Conservation (phyloP, 2,888 invertebrate genomes). For the Anoplius nigerrimus region DNA sequence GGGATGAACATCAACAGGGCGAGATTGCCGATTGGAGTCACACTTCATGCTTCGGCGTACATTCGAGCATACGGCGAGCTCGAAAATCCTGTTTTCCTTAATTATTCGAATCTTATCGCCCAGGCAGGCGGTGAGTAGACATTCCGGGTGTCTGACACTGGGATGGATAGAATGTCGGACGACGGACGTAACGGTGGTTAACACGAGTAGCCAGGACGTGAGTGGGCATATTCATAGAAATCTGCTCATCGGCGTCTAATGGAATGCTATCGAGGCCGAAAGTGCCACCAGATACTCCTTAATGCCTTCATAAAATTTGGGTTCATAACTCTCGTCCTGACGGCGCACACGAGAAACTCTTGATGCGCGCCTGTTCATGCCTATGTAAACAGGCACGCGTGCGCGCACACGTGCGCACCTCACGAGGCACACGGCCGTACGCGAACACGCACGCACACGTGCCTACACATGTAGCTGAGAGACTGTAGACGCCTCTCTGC, state of each 20-base stretch:
- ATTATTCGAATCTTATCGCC: too few relatives aligned
- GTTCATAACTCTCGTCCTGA: slow-evolving; percentile 41
- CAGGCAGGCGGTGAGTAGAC: too few relatives aligned
- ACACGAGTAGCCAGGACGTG: not conserved
- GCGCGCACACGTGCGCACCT: not conserved
- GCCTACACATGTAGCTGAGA: not conserved
- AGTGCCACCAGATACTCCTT: slow-evolving; percentile 56
- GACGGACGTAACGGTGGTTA: not conserved
- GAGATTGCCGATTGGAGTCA: too few relatives aligned
- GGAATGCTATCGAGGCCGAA: slow-evolving; percentile 44
- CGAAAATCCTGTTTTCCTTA: too few relatives aligned
- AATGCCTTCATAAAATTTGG: slow-evolving; percentile 59
- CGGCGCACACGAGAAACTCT: not conserved
- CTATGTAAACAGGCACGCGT: slow-evolving; percentile 2
- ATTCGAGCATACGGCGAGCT: too few relatives aligned
- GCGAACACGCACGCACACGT: not conserved
- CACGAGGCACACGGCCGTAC: not conserved
- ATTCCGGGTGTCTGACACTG: too few relatives aligned
- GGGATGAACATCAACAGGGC: too few relatives aligned
- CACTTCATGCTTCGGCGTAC: too few relatives aligned
- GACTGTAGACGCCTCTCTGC: slow-evolving; percentile 33
- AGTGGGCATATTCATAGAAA: slow-evolving; percentile 40
- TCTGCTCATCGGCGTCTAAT: slow-evolving; percentile 48
- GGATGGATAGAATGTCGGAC: not conserved
- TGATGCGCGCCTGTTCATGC: not conserved